These are phyloP conservation scores for Danio choprae DNA, from an alignment of 2,797 vertebrate genomes.

Conservation along the genomic window DNA sequence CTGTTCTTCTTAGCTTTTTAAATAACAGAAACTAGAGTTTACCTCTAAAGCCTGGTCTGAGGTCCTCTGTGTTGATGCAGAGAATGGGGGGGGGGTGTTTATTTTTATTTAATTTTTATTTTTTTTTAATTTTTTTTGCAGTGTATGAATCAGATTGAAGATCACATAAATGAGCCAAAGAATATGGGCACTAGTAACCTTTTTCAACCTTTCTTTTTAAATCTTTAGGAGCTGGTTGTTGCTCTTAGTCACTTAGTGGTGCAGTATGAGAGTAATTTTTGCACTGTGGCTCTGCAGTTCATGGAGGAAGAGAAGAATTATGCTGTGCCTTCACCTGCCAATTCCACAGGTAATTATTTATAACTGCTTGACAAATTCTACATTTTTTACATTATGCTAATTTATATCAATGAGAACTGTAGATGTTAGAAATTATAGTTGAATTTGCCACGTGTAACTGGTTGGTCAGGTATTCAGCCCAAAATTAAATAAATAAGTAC, in stretches of 20 bases:
- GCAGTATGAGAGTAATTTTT: slow-evolving; percentile 98
- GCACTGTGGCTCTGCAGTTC: slow-evolving; percentile 95
- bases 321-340: slow-evolving; percentile 87
- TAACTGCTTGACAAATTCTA: background rate
- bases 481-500: too few species aligned
- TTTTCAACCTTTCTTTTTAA: background rate
- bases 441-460: background rate
- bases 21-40: too few species aligned
- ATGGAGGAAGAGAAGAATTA: slow-evolving; percentile 99
- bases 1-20: too few species aligned
- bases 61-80: too few species aligned
- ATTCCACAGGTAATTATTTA: slow-evolving; percentile 79
- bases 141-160: too few species aligned
- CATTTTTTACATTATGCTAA: background rate
- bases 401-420: background rate
- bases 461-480: background rate
- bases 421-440: background rate
- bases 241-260: slow-evolving; percentile 95
- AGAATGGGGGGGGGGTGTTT: too few species aligned
- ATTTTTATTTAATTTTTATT: too few species aligned
- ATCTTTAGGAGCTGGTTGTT: slow-evolving; percentile 91
- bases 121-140: too few species aligned
- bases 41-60: too few species aligned
- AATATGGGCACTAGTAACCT: background rate
- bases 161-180: too few species aligned